Evolutionary conservation across 2,888 invertebrate species (phyloP), one percentile per base, ranked within the genome.

Genomic region (Anaspis maculata): DNA sequence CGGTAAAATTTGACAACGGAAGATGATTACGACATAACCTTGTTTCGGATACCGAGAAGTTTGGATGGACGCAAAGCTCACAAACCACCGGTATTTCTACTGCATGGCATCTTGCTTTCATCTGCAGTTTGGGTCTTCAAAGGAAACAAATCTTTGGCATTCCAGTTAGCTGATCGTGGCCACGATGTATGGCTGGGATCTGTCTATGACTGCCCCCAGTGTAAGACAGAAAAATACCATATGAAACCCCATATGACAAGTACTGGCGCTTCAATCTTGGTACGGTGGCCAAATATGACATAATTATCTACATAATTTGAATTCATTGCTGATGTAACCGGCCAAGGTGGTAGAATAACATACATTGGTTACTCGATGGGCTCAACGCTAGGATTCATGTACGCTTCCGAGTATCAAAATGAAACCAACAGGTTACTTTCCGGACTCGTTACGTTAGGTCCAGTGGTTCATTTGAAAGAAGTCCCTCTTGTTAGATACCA

Each of bases 331-430:
- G 4, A 5, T 5, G 11, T 7, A 24, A 10, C 6, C 12, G 11
- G 24, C 10, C 5, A 24, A 5, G 11, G 11, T 5, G 24, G 24
- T 7, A 7, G 6, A 13, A 27, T 27, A 6, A 14, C 13, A 6
- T 27, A 27, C n/a, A 10, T 27, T n/a, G 27, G 27, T 7, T 13
- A 27, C 13, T 13, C 11, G 3, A 13, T 13, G 13, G 27, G 27
- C 14, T 12, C 13, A 3, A 27, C 27, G 4, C 7, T 14, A 4
- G 14, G 5, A 6, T 27, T 27, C 27, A 27, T 27, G 27, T 13
- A 10, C 4, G 27, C 27, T 3, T 13, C 13, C 13, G 27, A 27
- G n/a, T 27, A 12, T 27, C 12, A 3, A 6, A 6, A 27, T 5
- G 27, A 27, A 13, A n/a, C 27, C 5, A 5, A 27, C 7, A 6